Evolutionary conservation across 2,888 invertebrate genomes (phyloP).

Genomic region (Andrena praecox): DNA sequence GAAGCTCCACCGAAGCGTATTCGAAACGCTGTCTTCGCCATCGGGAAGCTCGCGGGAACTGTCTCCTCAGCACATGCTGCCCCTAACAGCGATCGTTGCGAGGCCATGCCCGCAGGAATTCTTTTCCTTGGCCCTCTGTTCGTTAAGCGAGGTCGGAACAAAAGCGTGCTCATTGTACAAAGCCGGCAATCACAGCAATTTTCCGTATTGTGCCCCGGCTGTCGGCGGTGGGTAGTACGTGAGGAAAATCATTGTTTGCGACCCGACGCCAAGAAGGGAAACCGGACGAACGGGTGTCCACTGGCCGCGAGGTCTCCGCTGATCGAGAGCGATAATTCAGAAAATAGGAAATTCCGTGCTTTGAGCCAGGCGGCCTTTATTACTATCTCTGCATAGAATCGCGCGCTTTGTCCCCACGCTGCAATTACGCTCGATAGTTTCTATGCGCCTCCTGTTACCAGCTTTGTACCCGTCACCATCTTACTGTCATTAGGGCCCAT

Average conservation of each 20-base stretch:
- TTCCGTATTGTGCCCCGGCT: conserved; percentile 53
- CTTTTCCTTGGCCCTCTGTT: conserved; percentile 4
- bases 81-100: no score
- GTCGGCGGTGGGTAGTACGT: conserved; percentile 26
- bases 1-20: no score
- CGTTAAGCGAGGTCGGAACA: conserved; percentile 28
- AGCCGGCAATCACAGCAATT: conserved; percentile 63
- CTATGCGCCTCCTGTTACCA: no score
- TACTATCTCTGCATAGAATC: no score
- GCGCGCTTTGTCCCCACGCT: no score
- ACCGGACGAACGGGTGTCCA: background rate
- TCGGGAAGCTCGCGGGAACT: no score
- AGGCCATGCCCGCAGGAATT: conserved; percentile 6
- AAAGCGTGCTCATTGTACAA: conserved; percentile 42
- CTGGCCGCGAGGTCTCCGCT: background rate
- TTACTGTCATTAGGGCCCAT: no score
- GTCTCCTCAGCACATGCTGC: no score
- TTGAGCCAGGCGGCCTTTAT: background rate
- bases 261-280: conserved; percentile 26
- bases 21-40: no score
- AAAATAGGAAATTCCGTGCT: conserved; percentile 52
- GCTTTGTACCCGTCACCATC: no score
- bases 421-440: no score
- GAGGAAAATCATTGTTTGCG: conserved; percentile 66
- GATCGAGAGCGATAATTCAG: conserved; percentile 61